A percentile compares a stretch with the other conserved stretches of the same genome.
Conservation (phyloP, 2,888 invertebrate genomes). For the Nomada ruficornis region DNA sequence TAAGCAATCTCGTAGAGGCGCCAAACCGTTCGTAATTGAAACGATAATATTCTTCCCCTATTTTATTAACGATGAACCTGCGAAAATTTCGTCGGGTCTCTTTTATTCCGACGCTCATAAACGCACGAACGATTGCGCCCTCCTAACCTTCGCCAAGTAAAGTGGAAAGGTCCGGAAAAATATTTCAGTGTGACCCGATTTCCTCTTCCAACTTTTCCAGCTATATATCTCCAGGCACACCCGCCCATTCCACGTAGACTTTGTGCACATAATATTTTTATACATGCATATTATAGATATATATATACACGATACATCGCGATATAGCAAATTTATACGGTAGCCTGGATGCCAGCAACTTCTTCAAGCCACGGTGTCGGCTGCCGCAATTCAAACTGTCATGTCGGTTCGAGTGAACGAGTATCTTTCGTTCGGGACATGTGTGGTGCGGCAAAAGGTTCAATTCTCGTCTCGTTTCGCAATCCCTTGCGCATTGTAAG, state of each 20-base stretch:
- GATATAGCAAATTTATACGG: conserved; percentile 74
- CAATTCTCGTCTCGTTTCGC: conserved; percentile 3
- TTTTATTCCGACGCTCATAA: no score
- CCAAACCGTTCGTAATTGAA: conserved; percentile 63
- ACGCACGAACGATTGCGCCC: conserved; percentile 16
- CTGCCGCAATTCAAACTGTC: conserved; percentile 64
- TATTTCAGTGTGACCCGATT: conserved; percentile 68
- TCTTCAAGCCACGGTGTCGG: conserved; percentile 59
- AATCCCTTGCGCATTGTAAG: background rate
- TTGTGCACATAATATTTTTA: conserved; percentile 44
- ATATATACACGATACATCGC: conserved; percentile 44
- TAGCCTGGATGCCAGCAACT: conserved; percentile 41
- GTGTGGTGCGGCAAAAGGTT: background rate
- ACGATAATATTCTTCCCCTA: conserved; percentile 64
- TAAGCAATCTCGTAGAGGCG: conserved; percentile 14
- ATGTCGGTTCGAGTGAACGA: conserved; percentile 64
- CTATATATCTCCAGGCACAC: conserved; percentile 34
- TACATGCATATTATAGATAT: conserved; percentile 23
- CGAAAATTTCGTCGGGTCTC: conserved; percentile 56
- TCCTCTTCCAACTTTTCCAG: conserved; percentile 47
- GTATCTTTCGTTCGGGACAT: conserved; percentile 25
- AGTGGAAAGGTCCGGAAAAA: conserved; percentile 55
- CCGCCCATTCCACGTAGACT: conserved; percentile 17
- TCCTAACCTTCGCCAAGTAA: conserved; percentile 8
- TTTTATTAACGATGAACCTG: conserved; percentile 22